A percentile compares a stretch with the other conserved stretches of the same genome.
phyloP scores from a whole-genome alignment of 2,113 vertebrate species.

The Labeo rohita region DNA sequence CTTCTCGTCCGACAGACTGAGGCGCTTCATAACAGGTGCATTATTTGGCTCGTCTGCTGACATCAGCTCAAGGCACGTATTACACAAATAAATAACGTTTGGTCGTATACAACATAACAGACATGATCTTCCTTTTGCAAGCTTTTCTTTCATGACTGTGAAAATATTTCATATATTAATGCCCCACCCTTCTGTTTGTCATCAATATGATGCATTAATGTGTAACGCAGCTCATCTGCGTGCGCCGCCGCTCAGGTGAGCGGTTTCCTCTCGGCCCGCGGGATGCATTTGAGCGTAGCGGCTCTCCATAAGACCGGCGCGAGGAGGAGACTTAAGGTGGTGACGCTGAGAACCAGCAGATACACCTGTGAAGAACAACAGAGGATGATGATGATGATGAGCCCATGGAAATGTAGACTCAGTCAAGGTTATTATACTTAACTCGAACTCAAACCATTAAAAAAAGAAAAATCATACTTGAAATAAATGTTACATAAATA shows the following conservation, averaged over 20 bases:
- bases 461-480: too few relatives aligned
- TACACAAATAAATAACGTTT: conserved; percentile 16
- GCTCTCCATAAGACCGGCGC: conserved; percentile 92
- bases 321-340: conserved; percentile 91
- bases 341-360: conserved; percentile 93
- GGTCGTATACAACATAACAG: not conserved
- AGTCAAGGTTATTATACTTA: too few relatives aligned
- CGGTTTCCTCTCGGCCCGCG: conserved; percentile 79
- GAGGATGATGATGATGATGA: too few relatives aligned
- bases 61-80: conserved; percentile 50
- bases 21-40: not conserved
- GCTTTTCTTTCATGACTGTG: not conserved
- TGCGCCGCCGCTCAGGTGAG: conserved; percentile 74
- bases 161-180: not conserved
- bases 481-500: too few relatives aligned
- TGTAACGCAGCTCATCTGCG: too few relatives aligned
- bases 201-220: conserved; percentile 29
- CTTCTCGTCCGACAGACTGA: too few relatives aligned
- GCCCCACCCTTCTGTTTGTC: not conserved
- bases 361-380: conserved; percentile 81
- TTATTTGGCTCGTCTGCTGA: not conserved
- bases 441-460: too few relatives aligned
- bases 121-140: not conserved
- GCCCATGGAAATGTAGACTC: too few relatives aligned
- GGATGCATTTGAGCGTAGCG: conserved; percentile 81